phyloP scores from a whole-genome alignment of 2,113 vertebrate species.

The Pica pica region DNA sequence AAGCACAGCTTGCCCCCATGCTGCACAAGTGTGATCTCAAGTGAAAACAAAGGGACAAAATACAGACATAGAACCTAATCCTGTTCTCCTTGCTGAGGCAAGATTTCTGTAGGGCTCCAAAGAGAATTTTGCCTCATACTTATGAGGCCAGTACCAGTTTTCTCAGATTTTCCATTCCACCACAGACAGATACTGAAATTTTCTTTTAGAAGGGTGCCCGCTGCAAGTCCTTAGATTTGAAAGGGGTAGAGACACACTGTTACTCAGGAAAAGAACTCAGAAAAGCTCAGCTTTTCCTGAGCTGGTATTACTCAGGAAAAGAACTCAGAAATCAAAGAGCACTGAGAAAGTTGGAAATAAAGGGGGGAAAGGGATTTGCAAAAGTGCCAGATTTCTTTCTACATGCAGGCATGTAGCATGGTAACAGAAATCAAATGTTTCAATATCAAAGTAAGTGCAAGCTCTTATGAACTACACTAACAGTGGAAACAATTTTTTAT shows the following conservation, averaged over 20 bases:
- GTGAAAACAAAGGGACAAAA: not conserved
- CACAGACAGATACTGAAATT: not conserved
- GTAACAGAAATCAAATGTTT: not conserved
- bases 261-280: not conserved
- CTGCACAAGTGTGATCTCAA: not conserved
- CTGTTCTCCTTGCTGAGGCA: not conserved
- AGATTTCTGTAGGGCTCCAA: not conserved
- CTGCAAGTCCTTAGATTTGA: not conserved
- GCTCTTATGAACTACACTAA: not conserved
- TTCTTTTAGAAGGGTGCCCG: not conserved
- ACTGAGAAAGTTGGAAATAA: not conserved
- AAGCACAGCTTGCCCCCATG: rapidly evolving
- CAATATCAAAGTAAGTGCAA: not conserved
- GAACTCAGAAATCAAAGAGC: not conserved
- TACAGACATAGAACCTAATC: not conserved
- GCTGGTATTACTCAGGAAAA: not conserved
- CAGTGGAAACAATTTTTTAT: not conserved
- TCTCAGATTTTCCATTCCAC: not conserved
- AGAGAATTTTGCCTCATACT: not conserved
- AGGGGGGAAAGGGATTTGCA: not conserved
- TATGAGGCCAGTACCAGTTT: not conserved
- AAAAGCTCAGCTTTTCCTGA: not conserved
- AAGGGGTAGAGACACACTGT: not conserved
- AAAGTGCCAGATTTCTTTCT: not conserved
- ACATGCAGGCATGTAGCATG: not conserved